phyloP scores from a whole-genome alignment of 53 echinoderm and acorn worm species.

The Actinopyga echinites region DNA sequence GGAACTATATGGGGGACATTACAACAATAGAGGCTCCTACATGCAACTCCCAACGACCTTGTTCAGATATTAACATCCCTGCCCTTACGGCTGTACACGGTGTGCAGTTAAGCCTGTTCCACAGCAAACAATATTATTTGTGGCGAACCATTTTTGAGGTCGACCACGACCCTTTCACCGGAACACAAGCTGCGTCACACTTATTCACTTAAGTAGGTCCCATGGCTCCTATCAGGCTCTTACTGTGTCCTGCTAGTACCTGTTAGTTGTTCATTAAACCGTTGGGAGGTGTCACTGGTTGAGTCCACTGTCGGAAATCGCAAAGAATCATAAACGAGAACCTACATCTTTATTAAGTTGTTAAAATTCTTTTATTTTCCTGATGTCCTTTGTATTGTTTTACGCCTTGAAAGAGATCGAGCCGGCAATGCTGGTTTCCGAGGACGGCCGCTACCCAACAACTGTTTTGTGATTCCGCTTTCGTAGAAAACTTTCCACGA shows the following conservation, averaged over 20 bases:
- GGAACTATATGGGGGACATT: too few relatives aligned
- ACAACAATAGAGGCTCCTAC: too few relatives aligned
- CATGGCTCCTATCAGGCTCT: slow-evolving; percentile 6
- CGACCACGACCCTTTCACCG: not conserved
- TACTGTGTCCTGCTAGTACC: not conserved
- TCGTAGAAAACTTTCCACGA: slow-evolving; percentile 9
- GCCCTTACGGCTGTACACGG: too few relatives aligned
- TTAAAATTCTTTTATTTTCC: slow-evolving; percentile 12
- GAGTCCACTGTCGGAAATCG: not conserved
- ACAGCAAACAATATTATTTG: too few relatives aligned
- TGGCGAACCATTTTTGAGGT: too few relatives aligned
- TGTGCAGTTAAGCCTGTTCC: too few relatives aligned
- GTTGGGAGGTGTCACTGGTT: not conserved
- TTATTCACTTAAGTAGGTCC: slow-evolving; percentile 18
- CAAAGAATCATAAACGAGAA: not conserved
- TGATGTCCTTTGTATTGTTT: not conserved
- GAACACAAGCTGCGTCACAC: slow-evolving; percentile 21
- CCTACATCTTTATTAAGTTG: slow-evolving; percentile 7
- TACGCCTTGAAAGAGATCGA: not conserved
- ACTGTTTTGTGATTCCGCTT: not conserved
- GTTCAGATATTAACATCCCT: too few relatives aligned
- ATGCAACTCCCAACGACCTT: too few relatives aligned
- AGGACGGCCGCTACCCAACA: not conserved
- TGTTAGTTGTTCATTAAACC: slow-evolving; percentile 14
- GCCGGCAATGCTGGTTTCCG: not conserved